Evolutionary conservation across 2,797 vertebrate species (phyloP).

Genomic region (Cossypha polioptera): DNA sequence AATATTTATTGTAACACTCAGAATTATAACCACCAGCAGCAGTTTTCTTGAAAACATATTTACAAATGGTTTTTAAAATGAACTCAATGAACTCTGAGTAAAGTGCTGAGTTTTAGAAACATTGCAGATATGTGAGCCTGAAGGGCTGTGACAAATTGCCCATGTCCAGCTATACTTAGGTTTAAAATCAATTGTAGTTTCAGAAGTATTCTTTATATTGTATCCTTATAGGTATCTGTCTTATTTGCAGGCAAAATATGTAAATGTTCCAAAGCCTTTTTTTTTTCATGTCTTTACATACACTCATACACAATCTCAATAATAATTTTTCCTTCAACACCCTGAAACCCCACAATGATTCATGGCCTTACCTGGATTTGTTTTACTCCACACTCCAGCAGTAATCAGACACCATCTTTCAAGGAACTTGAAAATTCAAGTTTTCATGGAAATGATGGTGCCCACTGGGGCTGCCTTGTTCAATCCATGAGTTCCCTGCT

Average conservation of each 20-base stretch:
- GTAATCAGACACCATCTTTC: neutral
- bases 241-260: neutral
- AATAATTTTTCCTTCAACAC: neutral
- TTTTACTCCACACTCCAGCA: neutral
- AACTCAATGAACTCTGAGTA: neutral
- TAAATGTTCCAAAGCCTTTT: neutral
- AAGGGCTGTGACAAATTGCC: neutral
- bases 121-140: neutral
- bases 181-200: neutral
- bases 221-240: neutral
- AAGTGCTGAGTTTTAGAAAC: neutral
- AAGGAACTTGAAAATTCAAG: neutral
- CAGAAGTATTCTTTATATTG: neutral
- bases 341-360: neutral
- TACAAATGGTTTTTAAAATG: neutral
- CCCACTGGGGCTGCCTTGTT: neutral
- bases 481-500: neutral
- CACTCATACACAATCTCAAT: neutral
- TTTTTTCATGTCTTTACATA: neutral
- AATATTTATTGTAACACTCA: neutral
- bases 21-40: neutral
- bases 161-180: neutral
- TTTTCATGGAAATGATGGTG: neutral
- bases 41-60: neutral
- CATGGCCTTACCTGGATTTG: neutral